A percentile compares a stretch with the other conserved stretches of the same genome.
These are phyloP conservation scores for Sciurus niger DNA, from an alignment of 2,113 vertebrate genomes.

Conservation along the genomic window DNA sequence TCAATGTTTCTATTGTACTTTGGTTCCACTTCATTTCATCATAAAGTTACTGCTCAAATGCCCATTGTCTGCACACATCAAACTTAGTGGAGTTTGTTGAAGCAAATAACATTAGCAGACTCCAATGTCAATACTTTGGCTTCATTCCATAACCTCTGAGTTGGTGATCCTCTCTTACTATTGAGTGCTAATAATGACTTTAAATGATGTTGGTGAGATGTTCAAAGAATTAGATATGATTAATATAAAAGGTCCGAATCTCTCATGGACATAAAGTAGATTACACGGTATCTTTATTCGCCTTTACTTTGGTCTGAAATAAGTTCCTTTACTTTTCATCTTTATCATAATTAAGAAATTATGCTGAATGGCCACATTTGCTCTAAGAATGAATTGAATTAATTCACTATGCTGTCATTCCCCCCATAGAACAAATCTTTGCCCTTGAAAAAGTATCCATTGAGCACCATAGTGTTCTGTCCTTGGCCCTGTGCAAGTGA, in stretches of 20 bases:
- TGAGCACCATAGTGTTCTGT: neutral
- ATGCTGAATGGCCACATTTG: conserved; percentile 70
- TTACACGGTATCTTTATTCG: neutral
- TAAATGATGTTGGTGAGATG: conserved; percentile 66
- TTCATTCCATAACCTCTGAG: conserved; percentile 58
- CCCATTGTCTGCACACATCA: neutral
- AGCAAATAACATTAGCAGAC: conserved; percentile 33
- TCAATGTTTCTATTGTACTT: neutral
- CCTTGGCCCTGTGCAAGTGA: neutral
- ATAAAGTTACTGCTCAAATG: neutral
- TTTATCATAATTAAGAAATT: conserved; percentile 76
- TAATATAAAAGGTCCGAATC: conserved; percentile 64
- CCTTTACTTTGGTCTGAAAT: conserved; percentile 68
- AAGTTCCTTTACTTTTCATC: conserved; percentile 60
- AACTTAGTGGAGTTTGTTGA: conserved; percentile 30
- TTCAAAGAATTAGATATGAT: conserved; percentile 71
- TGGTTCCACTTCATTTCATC: neutral
- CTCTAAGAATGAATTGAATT: conserved; percentile 59
- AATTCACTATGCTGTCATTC: conserved; percentile 57
- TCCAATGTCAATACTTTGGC: conserved; percentile 46
- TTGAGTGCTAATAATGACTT: conserved; percentile 68
- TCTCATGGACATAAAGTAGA: neutral
- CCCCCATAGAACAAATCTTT: conserved; percentile 57
- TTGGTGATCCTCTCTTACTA: conserved; percentile 36
- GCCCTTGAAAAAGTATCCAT: conserved; percentile 57